Evolutionary conservation across 1,140 invertebrate species (phyloP).

Genomic region (Lutraria rhynchaena): DNA sequence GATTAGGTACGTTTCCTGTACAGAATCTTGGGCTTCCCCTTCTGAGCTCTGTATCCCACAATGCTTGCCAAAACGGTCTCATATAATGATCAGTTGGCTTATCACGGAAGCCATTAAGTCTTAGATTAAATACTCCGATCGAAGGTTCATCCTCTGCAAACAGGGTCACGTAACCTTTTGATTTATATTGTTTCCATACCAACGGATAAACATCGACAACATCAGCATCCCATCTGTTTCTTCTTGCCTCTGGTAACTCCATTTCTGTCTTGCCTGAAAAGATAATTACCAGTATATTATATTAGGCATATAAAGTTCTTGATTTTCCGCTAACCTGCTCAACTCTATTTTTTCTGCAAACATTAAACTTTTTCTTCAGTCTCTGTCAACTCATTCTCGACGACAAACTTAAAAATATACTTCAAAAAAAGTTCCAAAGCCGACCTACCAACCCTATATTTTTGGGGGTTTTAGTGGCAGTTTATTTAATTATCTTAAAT

Average conservation of each 20-base stretch:
- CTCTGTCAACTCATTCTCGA: too few relatives aligned
- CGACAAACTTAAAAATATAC: too few relatives aligned
- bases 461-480: too few relatives aligned
- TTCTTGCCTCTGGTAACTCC: conserved; percentile 74
- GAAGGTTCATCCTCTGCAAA: conserved; percentile 79
- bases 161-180: conserved; percentile 76
- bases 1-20: conserved; percentile 89
- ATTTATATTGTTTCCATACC: conserved; percentile 74
- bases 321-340: too few relatives aligned
- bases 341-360: too few relatives aligned
- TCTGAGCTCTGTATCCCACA: conserved; percentile 78
- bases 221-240: conserved; percentile 49
- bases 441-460: too few relatives aligned
- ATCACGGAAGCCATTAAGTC: conserved; percentile 80
- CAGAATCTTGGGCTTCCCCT: conserved; percentile 85
- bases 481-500: too few relatives aligned
- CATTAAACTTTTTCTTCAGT: too few relatives aligned
- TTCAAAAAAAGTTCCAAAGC: too few relatives aligned
- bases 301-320: too few relatives aligned
- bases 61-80: conserved; percentile 78
- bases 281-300: too few relatives aligned
- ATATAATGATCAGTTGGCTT: conserved; percentile 79
- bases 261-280: conserved; percentile 73
- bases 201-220: conserved; percentile 73
- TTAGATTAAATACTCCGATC: conserved; percentile 75